Evolutionary conservation across 2,888 invertebrate genomes (phyloP).

Genomic region (Ichneumoninae sp.): DNA sequence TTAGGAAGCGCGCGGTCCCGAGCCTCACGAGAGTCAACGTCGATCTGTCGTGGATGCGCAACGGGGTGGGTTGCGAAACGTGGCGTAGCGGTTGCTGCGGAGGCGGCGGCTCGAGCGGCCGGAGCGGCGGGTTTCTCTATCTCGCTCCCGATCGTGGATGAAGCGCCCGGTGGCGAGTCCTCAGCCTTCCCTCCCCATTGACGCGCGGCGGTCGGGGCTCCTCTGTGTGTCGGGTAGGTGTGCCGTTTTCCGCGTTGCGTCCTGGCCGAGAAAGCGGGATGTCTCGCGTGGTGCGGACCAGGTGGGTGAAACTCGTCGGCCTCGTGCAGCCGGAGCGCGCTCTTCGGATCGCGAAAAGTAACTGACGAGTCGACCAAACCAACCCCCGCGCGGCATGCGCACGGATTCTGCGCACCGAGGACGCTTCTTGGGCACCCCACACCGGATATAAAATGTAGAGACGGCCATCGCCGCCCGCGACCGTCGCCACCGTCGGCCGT

Average conservation of each 20-base stretch:
- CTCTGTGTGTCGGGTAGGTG: constrained; percentile 10
- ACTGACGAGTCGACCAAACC: constrained; percentile 79
- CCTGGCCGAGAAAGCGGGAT: constrained; percentile 3
- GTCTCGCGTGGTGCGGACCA: constrained; percentile 15
- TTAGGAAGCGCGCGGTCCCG: constrained; percentile 57
- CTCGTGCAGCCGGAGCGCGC: constrained; percentile 73
- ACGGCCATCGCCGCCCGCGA: constrained; percentile 50
- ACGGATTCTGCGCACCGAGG: constrained; percentile 79
- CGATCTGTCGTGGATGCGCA: constrained; percentile 64
- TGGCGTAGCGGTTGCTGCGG: constrained; percentile 42
- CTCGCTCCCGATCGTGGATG: constrained; percentile 48
- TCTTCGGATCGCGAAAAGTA: constrained; percentile 81
- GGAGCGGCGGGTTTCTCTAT: constrained; percentile 49
- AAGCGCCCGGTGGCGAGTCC: constrained; percentile 8
- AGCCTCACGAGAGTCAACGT: constrained; percentile 63
- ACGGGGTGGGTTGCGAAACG: constrained; percentile 54
- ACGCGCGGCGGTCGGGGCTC: constrained; percentile 9
- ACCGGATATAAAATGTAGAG: constrained; percentile 77
- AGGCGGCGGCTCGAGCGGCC: constrained; percentile 54
- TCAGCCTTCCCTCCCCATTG: constrained; percentile 10
- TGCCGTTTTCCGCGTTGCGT: constrained; percentile 26
- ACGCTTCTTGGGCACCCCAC: constrained; percentile 72
- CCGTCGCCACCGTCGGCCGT: constrained; percentile 45
- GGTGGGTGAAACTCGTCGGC: constrained; percentile 17
- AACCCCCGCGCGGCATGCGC: constrained; percentile 69